Conservation (phyloP, 35 echinoderm and acorn worm genomes). For the Strongylocentrotus purpuratus region DNA sequence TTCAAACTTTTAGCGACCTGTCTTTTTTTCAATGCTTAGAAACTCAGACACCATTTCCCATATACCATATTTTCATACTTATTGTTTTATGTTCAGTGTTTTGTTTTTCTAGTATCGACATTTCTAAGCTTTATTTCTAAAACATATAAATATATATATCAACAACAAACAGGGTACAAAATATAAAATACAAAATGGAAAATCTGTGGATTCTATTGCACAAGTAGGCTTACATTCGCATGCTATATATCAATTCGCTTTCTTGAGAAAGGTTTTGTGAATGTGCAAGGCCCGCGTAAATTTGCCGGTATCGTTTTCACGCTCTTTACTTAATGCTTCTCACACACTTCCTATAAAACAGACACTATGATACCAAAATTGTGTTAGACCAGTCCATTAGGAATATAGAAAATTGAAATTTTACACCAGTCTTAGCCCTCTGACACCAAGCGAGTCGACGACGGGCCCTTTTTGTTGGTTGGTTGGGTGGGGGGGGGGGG, state of each 20-base stretch:
- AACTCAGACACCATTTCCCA: too few relatives aligned
- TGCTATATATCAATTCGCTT: background rate
- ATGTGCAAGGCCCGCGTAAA: background rate
- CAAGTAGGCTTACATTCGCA: background rate
- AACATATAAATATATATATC: too few relatives aligned
- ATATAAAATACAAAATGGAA: too few relatives aligned
- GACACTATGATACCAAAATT: background rate
- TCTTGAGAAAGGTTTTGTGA: background rate
- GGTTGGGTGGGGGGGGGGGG: too few relatives aligned
- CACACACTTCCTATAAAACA: background rate
- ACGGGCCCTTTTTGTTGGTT: background rate
- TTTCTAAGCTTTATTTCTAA: too few relatives aligned
- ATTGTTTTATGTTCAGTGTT: too few relatives aligned
- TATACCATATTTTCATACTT: too few relatives aligned
- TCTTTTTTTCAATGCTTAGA: too few relatives aligned
- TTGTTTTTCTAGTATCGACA: too few relatives aligned
- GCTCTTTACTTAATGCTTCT: background rate
- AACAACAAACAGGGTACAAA: too few relatives aligned
- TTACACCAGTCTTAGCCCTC: background rate
- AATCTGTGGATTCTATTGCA: too few relatives aligned
- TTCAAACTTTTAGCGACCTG: too few relatives aligned
- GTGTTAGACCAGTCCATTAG: background rate
- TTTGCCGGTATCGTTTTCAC: background rate
- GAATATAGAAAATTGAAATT: background rate
- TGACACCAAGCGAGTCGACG: background rate